These are phyloP conservation scores for Leptopilina myrica DNA, from an alignment of 2,888 invertebrate species.

Conservation along the genomic window DNA sequence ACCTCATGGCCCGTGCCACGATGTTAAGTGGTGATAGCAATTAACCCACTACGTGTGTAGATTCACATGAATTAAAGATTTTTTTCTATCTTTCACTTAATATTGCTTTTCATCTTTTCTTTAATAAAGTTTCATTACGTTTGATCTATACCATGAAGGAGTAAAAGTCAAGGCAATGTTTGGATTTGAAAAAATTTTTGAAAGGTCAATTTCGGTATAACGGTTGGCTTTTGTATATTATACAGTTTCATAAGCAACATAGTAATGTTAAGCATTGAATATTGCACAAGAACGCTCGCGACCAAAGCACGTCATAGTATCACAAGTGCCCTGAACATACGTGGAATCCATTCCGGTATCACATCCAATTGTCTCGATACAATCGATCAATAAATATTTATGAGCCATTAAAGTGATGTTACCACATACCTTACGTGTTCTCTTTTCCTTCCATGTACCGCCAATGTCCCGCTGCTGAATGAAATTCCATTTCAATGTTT, in stretches of 20 bases:
- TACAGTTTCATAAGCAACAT: constrained; percentile 28
- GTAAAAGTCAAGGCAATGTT: constrained; percentile 32
- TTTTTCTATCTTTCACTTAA: no score
- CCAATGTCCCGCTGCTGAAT: constrained; percentile 39
- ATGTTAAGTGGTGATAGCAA: no score
- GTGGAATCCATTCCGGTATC: constrained; percentile 59
- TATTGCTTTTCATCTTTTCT: no score
- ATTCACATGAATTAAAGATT: no score
- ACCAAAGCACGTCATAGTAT: constrained; percentile 44
- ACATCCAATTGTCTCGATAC: constrained; percentile 63
- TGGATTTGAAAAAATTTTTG: constrained; percentile 26
- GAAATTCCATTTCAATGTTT: constrained; percentile 42
- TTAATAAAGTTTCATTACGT: constrained; percentile 16
- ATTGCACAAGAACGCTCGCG: constrained; percentile 41
- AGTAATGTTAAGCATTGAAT: constrained; percentile 31
- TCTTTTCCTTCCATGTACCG: constrained; percentile 41
- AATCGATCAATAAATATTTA: constrained; percentile 71
- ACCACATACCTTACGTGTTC: constrained; percentile 48
- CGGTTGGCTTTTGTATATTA: constrained; percentile 32
- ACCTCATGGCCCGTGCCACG: no score
- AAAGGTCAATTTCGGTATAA: constrained; percentile 41
- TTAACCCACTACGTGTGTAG: no score
- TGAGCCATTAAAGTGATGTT: constrained; percentile 60
- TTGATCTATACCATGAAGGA: constrained; percentile 14
- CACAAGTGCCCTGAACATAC: constrained; percentile 50